Base-by-base conservation (phyloP, 2,888 invertebrate genomes). In the Stenurella melanura region DNA sequence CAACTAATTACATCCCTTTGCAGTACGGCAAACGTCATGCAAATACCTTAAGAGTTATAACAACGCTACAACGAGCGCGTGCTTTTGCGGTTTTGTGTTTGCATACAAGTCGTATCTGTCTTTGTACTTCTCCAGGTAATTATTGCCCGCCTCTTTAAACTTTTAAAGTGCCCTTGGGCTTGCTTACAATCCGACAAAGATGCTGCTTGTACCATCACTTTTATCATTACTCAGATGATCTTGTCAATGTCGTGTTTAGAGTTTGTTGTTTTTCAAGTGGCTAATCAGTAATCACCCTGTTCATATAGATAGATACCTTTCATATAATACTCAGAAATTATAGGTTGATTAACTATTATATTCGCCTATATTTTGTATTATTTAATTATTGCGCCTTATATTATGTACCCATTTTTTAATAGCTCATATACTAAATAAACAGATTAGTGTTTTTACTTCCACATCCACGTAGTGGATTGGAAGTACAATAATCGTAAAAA, bases 1-100 rank as follows among this genome's bases (percentile, higher is more conserved):
- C 84, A 79, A 77, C 80, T 78, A 58, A 76, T 81, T 78, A 83
- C 82, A 78, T 83, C 80, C 80, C 83, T 81, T 78, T 73, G 74
- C 77, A 78, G 50, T 21, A 74, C 75, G 72, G 81, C 69, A 81
- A 79, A 74, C 80, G 78, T 80, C 82, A 81, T 77, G 81, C 79
- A 76, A 83, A 83, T 82, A 82, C 79, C 82, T 81, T 76, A 76
- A 38, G 75, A 77, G 79, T 75, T 78, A 79, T 80, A 76, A 80
- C 74, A 73, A 71, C 70, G 73, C 71, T 72, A 73, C 75, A 74
- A 74, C 70, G 42, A 57, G 79, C 79, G 78, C 80, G 80, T 80
- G 75, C 77, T 74, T 58, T 58, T 58, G 75, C 50, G 78, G 75
- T 79, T 73, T 75, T 74, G 60, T 79, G 81, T 79, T 81, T 79